Evolutionary conservation across 2,888 invertebrate species (phyloP), one percentile per base, ranked within the genome.

Genomic region (Rhorus exstirpatorius): DNA sequence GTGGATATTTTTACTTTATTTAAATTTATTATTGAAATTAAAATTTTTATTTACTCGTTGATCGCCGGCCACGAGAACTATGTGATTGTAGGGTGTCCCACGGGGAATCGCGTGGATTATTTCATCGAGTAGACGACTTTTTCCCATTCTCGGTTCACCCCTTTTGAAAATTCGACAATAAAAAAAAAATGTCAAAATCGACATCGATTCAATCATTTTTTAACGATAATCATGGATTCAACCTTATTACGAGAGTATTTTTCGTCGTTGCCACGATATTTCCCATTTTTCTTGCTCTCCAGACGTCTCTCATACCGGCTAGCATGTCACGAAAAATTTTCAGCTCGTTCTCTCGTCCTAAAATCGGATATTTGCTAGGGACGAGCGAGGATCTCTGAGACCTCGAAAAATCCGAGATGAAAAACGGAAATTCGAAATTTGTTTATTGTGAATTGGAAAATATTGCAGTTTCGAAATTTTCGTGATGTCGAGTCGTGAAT

Each of bases 41-140:
- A 6, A 38, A 12, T 10, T 63, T 49, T 46, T 4, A 51, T 71
- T 75, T 84, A 94, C 94, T 89, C 93, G 89, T 41, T 77, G 83
- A 86, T 94, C 93, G 12, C 85, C 87, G 14, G 88, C 81, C 0
- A 88, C 88, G n/a, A 94, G 81, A 0, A 90, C 88, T 75, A 94
- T 90, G 78, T 91, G 92, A 77, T 93, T 91, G 17, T 91, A 88
- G 0, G 92, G 91, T 17, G 93, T 87, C 2, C 86, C 88, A 14
- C 87, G 83, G 0, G 94, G 94, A 3, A 94, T 93, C 3, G 93
- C 86, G 81, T 92, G 92, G 6, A 94, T 89, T 72, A 95, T 93
- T 91, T 95, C 95, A 60, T 95, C 94, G 19, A 95, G 86, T 8
- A 96, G 89, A 72, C 96, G 93, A 0, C 94, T 94, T 90, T 95